Conservation (phyloP, 2,888 invertebrate genomes). For the Orchestes rusci region DNA sequence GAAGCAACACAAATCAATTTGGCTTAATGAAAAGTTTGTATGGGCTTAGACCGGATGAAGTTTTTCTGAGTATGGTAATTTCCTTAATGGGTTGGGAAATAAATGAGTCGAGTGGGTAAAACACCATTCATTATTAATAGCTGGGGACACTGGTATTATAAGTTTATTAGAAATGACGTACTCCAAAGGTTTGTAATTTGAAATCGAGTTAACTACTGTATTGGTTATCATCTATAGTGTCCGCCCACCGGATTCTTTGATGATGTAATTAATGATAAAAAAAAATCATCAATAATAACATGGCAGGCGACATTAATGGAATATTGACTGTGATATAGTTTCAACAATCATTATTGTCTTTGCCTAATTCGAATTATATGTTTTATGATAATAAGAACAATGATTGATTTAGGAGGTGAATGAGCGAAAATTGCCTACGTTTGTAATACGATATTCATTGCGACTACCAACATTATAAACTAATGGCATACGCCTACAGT, state of each 20-base stretch:
- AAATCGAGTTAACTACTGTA: slow-evolving; percentile 6
- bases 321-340: too few species aligned
- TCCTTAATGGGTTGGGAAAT: slow-evolving; percentile 18
- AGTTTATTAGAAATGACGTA: background rate
- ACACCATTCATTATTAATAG: background rate
- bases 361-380: too few species aligned
- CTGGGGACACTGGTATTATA: background rate
- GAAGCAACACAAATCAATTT: slow-evolving; percentile 26
- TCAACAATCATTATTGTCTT: too few species aligned
- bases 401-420: too few species aligned
- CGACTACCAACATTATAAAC: slow-evolving; percentile 22
- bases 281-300: slow-evolving; percentile 16
- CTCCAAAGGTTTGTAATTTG: slow-evolving; percentile 11
- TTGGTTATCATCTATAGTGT: slow-evolving; percentile 8
- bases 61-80: slow-evolving; percentile 23
- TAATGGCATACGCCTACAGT: slow-evolving; percentile 20
- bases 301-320: slow-evolving; percentile 13
- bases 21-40: slow-evolving; percentile 24
- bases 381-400: too few species aligned
- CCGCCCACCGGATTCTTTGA: slow-evolving; percentile 10
- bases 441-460: slow-evolving; percentile 17
- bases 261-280: slow-evolving; percentile 14
- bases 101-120: slow-evolving; percentile 3
- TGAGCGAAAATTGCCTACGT: too few species aligned
- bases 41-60: slow-evolving; percentile 21